Conservation (phyloP, 2,888 invertebrate species). For the Cosmia trapezina region DNA sequence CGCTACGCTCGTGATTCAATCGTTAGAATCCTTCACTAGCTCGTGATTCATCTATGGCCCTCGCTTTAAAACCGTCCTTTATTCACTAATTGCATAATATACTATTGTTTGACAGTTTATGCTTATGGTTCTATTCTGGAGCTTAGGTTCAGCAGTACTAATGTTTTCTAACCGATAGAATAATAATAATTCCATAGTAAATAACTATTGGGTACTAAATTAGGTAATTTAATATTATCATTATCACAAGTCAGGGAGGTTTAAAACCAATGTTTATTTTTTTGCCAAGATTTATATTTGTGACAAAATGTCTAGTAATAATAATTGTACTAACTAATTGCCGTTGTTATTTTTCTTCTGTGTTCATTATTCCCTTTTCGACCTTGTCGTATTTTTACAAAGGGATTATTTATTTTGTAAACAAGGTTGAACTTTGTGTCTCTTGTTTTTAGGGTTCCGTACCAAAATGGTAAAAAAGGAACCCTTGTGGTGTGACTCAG, state of each 20-base stretch:
- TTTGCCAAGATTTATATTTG: neutral
- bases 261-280: neutral
- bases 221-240: neutral
- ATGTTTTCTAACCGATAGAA: neutral
- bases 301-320: neutral
- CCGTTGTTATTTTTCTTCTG: slow-evolving; percentile 10
- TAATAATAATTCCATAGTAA: neutral
- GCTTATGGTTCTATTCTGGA: neutral
- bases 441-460: too few species aligned
- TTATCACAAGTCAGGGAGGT: neutral
- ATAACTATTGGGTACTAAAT: too few species aligned
- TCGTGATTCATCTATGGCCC: too few species aligned
- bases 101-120: too few species aligned
- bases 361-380: neutral
- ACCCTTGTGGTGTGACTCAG: too few species aligned
- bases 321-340: slow-evolving; percentile 1
- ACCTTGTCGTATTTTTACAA: slow-evolving; percentile 13
- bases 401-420: slow-evolving; percentile 11
- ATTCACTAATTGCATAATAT: too few species aligned
- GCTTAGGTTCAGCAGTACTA: neutral
- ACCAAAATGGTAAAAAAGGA: too few species aligned
- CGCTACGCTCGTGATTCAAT: too few species aligned
- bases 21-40: too few species aligned
- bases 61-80: too few species aligned
- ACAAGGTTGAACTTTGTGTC: slow-evolving; percentile 16